Base-by-base conservation (phyloP, 2,888 invertebrate species). In the Macaria liturata region DNA sequence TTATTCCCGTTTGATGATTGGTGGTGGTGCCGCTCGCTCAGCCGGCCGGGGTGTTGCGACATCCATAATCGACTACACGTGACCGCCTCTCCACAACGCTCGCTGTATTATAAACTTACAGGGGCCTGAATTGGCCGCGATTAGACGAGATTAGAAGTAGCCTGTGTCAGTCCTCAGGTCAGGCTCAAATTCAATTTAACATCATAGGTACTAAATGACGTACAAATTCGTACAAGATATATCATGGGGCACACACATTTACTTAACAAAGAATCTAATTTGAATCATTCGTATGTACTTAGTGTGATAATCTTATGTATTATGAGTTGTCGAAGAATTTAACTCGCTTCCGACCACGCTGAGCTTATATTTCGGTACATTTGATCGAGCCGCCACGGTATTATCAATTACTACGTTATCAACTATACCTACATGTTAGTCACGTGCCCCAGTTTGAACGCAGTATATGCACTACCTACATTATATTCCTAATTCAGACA, bases 1-100 rank as follows among this genome's bases (percentile, higher is more conserved):
- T 71, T 68, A 67, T 68, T 69, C 66, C 60, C 64, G 67, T 70
- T 66, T 66, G 50, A 65, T 69, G 62, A 68, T 70, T 62, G 56
- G 57, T 62, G 58, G 54, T 51, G 49, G 20, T 45, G 45, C 56
- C 53, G 59, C 54, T 61, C 50, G 39, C 57, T 37, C 39, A 55
- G 62, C 61, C 43, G 46, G 48, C 57, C 56, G 30, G 57, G 45
- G 56, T 67, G 61, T 67, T 64, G 61, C 65, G 64, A 64, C 55
- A 34, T n/a, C 47, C 43, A 6, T 64, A 67, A 65, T 62, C 54
- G 62, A 56, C 59, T 60, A 58, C 58, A 62, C 65, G 65, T 65
- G 63, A 62, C 55, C 63, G 46, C 37, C 32, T 48, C 32, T 40
- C 44, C 4, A 42, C 42, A 42, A n/a, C 42, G 9, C 42, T 37